phyloP scores from a whole-genome alignment of 2,888 invertebrate species.

The Arctia plantaginis region DNA sequence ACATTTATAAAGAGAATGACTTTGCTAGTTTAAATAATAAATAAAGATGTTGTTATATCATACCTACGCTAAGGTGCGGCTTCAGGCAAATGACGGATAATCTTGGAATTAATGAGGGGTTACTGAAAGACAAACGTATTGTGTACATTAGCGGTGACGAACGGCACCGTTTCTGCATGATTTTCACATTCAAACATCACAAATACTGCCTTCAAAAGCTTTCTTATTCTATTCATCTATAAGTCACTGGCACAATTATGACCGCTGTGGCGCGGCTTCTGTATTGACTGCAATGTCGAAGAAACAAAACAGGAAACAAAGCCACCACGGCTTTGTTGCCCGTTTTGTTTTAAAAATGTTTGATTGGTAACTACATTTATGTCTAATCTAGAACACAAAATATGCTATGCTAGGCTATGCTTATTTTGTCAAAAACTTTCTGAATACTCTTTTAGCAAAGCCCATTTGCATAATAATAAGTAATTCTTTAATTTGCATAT shows the following conservation, averaged over 20 bases:
- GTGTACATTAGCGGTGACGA: slow-evolving; percentile 26
- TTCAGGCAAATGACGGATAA: slow-evolving; percentile 61
- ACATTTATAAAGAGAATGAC: neutral
- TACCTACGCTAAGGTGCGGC: slow-evolving; percentile 40
- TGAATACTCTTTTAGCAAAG: neutral
- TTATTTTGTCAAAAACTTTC: neutral
- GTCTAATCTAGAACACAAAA: neutral
- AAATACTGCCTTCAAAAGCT: slow-evolving; percentile 2
- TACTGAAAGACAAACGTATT: slow-evolving; percentile 35
- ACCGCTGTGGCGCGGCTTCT: neutral
- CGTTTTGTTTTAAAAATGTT: neutral
- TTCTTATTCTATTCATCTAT: neutral
- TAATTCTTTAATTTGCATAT: neutral
- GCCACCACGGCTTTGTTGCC: too few species aligned
- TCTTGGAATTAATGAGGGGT: slow-evolving; percentile 56
- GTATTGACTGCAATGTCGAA: neutral
- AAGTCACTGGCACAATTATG: neutral
- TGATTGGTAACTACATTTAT: neutral
- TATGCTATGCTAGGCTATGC: neutral
- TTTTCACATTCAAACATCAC: slow-evolving; percentile 19
- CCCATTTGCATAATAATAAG: neutral
- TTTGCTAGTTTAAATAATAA: slow-evolving; percentile 26
- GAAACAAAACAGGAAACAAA: too few species aligned
- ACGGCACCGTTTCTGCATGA: slow-evolving; percentile 31
- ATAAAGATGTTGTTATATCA: slow-evolving; percentile 38